Evolutionary conservation across 2,797 vertebrate genomes (phyloP).

Genomic region (Macrochelys suwanniensis): DNA sequence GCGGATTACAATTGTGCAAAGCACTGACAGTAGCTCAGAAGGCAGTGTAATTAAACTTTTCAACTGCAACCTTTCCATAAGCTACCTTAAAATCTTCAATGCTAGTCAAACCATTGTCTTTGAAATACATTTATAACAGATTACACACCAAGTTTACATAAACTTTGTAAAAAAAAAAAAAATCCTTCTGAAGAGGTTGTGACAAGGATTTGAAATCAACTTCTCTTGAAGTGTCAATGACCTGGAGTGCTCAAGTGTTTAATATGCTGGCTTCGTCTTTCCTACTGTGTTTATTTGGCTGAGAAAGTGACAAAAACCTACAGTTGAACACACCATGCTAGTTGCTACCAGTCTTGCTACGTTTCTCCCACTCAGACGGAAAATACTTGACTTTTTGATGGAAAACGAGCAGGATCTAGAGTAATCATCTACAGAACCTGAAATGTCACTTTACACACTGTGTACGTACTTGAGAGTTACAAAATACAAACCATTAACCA

Average conservation of each 20-base stretch:
- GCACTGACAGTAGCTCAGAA: not conserved
- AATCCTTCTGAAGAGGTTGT: not conserved
- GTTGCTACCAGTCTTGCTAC: not conserved
- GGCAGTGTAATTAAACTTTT: not conserved
- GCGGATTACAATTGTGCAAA: not conserved
- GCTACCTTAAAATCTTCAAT: not conserved
- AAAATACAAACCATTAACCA: not conserved
- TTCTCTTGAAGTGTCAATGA: rapidly evolving
- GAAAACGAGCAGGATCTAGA: not conserved
- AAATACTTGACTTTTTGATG: not conserved
- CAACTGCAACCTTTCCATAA: not conserved
- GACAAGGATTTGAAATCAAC: not conserved
- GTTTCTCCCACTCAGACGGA: not conserved
- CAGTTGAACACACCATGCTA: not conserved
- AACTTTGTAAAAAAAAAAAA: not conserved
- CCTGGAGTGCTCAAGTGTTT: not conserved
- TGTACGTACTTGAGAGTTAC: not conserved
- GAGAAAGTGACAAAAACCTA: not conserved
- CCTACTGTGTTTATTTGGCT: not conserved
- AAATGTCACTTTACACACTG: not conserved
- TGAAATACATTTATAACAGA: not conserved
- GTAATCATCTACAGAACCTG: not conserved
- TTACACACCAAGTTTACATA: not conserved
- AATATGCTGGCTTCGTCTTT: not conserved
- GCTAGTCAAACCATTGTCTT: not conserved